Conservation (phyloP, 2,113 vertebrate species). For the Sprattus sprattus region DNA sequence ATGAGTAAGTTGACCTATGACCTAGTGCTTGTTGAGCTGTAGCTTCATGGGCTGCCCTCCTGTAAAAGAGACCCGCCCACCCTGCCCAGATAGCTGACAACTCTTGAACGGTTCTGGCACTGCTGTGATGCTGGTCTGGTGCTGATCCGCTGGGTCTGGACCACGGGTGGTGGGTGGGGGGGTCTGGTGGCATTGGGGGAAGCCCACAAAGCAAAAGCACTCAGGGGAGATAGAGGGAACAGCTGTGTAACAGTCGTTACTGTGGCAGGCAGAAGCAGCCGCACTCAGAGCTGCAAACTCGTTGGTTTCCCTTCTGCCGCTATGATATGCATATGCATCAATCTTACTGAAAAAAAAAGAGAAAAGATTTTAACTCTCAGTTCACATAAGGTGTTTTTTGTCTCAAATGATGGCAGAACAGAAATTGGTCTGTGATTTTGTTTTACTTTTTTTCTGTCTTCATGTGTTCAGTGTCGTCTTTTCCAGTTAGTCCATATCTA, state of each 20-base stretch:
- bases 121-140: too few relatives aligned
- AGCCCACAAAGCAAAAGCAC: constrained; percentile 12
- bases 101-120: background rate
- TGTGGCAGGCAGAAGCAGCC: constrained; percentile 23
- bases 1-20: constrained; percentile 12
- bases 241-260: constrained; percentile 18
- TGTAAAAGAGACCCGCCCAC: background rate
- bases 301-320: constrained; percentile 20
- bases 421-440: constrained; percentile 8
- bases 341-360: background rate
- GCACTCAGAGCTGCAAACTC: background rate
- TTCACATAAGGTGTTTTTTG: background rate
- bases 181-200: background rate
- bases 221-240: constrained; percentile 29
- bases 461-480: background rate
- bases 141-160: too few relatives aligned
- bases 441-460: background rate
- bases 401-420: background rate
- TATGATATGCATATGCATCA: background rate
- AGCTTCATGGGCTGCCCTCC: constrained; percentile 20
- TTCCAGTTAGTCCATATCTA: constrained; percentile 3
- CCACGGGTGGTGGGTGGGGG: background rate
- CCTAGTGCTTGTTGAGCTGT: constrained; percentile 19
- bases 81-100: background rate
- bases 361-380: constrained; percentile 1